Evolutionary conservation across 2,113 vertebrate genomes (phyloP), one percentile per base, ranked within the genome.

Genomic region (Chloebia gouldiae): DNA sequence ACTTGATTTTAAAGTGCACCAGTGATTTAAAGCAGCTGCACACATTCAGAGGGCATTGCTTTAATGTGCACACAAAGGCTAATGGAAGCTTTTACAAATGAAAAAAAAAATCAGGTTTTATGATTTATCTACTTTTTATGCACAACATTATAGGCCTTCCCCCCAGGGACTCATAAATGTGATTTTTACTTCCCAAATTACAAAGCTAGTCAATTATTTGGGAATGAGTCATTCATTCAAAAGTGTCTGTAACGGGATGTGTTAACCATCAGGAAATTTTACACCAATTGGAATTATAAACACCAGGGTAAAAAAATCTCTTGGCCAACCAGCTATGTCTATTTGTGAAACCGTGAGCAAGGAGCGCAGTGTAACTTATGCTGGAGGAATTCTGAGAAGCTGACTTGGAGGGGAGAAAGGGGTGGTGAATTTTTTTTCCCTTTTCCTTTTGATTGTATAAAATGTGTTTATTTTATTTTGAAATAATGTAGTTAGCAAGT

Each of bases 201-300:
- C 97, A 98, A 98, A 98, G 97, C 95, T 90, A 96, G 95, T 98
- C 98, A 97, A 98, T 98, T 98, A 98, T 97, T 97, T 56, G 82
- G 96, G 97, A 98, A 98, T 98, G 97, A 98, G 96, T 98, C 98
- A 98, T 97, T 98, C 97, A 96, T 96, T 97, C 97, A 98, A 95
- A 98, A 98, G 97, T 96, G 97, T 97, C 92, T 88, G 96, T 96
- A 98, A 96, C 16, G 95, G 96, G 97, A 98, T 98, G 98, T 98
- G 98, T 98, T 98, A 98, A 98, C 97, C 98, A 96, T 98, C 98
- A 98, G 96, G 97, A 98, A 98, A 98, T 97, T 98, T 98, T 97
- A 98, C 94, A 97, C 97, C 98, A 98, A 98, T 98, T 98, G 98
- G 97, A 98, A 98, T 98, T 98, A 98, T 98, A 98, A 98, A 98